Conservation (phyloP, 2,113 vertebrate genomes). For the Malurus elegans region DNA sequence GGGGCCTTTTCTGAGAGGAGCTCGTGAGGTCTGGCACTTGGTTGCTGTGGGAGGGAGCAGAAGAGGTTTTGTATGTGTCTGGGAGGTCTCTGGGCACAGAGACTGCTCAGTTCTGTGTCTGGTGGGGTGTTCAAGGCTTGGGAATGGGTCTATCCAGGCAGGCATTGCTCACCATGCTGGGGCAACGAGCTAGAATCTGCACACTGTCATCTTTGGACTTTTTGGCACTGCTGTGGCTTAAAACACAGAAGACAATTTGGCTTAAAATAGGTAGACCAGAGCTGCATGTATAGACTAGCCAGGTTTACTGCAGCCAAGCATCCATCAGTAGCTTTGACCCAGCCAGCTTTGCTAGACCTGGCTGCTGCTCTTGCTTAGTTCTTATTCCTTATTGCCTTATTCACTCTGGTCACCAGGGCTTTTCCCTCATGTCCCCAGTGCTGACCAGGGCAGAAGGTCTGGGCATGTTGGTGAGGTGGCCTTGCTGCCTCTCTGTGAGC, state of each 20-base stretch:
- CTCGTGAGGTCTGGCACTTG: background rate
- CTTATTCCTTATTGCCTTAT: background rate
- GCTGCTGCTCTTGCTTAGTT: background rate
- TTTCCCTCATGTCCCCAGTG: background rate
- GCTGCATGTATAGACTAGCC: background rate
- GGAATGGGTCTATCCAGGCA: background rate
- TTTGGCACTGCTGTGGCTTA: background rate
- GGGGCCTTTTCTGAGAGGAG: background rate
- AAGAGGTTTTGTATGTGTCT: background rate
- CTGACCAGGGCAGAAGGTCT: background rate
- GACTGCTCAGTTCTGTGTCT: background rate
- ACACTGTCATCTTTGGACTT: background rate
- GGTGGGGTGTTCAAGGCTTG: background rate
- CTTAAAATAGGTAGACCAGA: background rate
- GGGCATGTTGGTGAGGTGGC: background rate
- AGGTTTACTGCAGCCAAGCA: background rate
- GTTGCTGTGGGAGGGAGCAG: background rate
- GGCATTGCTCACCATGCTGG: background rate
- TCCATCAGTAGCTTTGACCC: background rate
- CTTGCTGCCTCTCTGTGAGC: background rate
- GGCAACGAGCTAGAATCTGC: fast-evolving
- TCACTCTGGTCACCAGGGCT: background rate
- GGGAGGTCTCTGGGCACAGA: background rate
- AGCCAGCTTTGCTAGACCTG: background rate
- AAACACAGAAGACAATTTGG: background rate